Percentiles rank a stretch among this genome's conserved stretches.
Evolutionary conservation across 2,888 invertebrate genomes (phyloP).

Genomic region (Polietes domitor): DNA sequence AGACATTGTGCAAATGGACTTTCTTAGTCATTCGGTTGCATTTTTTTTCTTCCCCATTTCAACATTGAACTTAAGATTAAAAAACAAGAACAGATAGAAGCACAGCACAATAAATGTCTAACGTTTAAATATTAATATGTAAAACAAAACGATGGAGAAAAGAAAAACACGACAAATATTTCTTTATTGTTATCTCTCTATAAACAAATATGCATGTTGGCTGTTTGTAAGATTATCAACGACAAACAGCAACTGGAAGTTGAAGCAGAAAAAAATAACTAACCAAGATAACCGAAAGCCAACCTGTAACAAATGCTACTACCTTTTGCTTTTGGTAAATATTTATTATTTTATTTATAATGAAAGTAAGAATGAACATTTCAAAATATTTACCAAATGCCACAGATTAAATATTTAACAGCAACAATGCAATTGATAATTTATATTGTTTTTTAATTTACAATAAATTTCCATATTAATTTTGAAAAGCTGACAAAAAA

Average conservation of each 20-base stretch:
- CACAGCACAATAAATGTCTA: conserved; percentile 16
- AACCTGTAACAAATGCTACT: conserved; percentile 3
- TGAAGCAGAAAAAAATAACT: background rate
- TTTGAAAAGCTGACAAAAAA: background rate
- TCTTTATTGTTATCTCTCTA: background rate
- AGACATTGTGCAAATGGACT: too few species aligned
- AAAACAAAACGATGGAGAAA: too few species aligned
- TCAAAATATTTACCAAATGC: conserved; percentile 14
- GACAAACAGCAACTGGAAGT: background rate
- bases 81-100: background rate
- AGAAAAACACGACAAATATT: conserved; percentile 9
- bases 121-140: conserved; percentile 8
- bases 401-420: background rate
- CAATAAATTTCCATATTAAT: background rate
- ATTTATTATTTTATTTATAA: conserved; percentile 25
- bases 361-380: conserved; percentile 29
- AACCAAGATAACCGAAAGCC: background rate
- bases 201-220: conserved; percentile 2
- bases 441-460: background rate
- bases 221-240: background rate
- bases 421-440: background rate
- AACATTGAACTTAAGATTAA: conserved; percentile 29
- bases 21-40: too few species aligned
- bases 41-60: background rate
- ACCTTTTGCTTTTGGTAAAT: conserved; percentile 14